Base-by-base conservation (phyloP, 37 sponge, comb jelly and placozoan genomes). In the Bolinopsis microptera region DNA sequence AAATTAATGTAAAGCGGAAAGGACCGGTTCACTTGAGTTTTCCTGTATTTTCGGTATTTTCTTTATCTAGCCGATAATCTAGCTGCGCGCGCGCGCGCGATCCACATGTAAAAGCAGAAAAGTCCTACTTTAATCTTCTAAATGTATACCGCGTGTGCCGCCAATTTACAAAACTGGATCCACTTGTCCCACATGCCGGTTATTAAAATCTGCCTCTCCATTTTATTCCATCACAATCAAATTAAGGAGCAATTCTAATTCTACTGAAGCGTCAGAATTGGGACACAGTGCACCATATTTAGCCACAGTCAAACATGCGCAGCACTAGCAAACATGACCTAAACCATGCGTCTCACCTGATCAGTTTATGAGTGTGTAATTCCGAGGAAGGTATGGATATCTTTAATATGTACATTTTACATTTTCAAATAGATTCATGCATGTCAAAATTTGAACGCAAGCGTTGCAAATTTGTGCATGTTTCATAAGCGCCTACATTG, bases 71-170 rank as follows among this genome's bases (percentile, higher is more conserved):
- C 21, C 21, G n/a, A n/a, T n/a, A n/a, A n/a, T n/a, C n/a, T n/a
- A 48, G 61, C 61, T 86, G 90, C 90, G 90, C 90, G 90, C 90
- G 61, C 26, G 31, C 90, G 37, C 35, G n/a, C n/a, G n/a, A n/a
- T n/a, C n/a, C n/a, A 32, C 80, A 32, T 77, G 80, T 32, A 35
- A 34, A 77, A 32, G 80, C 80, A 32, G 35, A 77, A 77, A 77
- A 33, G 27, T 77, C 80, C 13, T 31, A 32, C 35, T 33, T 35
- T 13, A 1, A 77, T 77, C 37, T 1, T 21, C 35, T 0, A 1
- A 35, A 35, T 34, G 35, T 77, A 18, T 18, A 48, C 13, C 61
- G 61, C 61, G 61, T 13, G 61, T 48, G 61, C 61, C 61, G 61
- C 61, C 61, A 13, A 48, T 48, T 18, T 48, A 18, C 13, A 48